Conservation (phyloP, 1,140 invertebrate species). For the Proales similis region DNA sequence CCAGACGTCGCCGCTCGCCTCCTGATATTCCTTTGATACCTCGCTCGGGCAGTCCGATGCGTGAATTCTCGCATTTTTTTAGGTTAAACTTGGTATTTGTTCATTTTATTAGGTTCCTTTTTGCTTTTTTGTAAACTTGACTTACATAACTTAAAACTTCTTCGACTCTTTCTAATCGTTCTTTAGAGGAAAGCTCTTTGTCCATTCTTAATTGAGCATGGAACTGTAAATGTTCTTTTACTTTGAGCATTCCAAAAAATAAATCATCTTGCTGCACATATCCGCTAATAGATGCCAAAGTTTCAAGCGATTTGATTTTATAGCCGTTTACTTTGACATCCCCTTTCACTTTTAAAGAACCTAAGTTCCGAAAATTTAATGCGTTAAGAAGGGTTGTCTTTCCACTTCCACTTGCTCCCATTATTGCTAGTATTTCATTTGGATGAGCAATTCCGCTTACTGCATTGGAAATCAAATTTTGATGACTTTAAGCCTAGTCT, state of each 20-base stretch:
- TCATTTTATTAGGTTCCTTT: background rate
- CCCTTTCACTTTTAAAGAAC: slow-evolving; percentile 65
- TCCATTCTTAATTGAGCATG: slow-evolving; percentile 88
- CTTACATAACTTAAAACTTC: slow-evolving; percentile 77
- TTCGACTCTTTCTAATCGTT: slow-evolving; percentile 73
- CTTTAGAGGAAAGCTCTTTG: slow-evolving; percentile 63
- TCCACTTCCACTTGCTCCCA: slow-evolving; percentile 64
- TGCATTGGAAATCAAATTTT: slow-evolving; percentile 47
- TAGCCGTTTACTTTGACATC: slow-evolving; percentile 56
- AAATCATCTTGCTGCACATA: slow-evolving; percentile 80
- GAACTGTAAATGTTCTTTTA: slow-evolving; percentile 57
- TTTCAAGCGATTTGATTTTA: slow-evolving; percentile 42
- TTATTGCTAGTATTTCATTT: slow-evolving; percentile 78
- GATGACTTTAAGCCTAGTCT: no score
- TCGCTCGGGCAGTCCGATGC: slow-evolving; percentile 10
- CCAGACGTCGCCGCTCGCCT: slow-evolving; percentile 86
- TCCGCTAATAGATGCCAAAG: slow-evolving; percentile 70
- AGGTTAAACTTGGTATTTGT: slow-evolving; percentile 64
- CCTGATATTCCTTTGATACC: slow-evolving; percentile 83
- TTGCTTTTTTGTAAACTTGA: background rate
- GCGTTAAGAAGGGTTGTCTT: slow-evolving; percentile 90
- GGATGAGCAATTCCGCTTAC: slow-evolving; percentile 74
- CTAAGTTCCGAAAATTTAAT: slow-evolving; percentile 69
- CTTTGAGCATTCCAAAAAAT: slow-evolving; percentile 58
- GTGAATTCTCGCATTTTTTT: slow-evolving; percentile 61